A percentile compares a stretch with the other conserved stretches of the same genome.
These are phyloP conservation scores for Apolygus lucorum DNA, from an alignment of 1,140 invertebrate species.

Conservation along the genomic window DNA sequence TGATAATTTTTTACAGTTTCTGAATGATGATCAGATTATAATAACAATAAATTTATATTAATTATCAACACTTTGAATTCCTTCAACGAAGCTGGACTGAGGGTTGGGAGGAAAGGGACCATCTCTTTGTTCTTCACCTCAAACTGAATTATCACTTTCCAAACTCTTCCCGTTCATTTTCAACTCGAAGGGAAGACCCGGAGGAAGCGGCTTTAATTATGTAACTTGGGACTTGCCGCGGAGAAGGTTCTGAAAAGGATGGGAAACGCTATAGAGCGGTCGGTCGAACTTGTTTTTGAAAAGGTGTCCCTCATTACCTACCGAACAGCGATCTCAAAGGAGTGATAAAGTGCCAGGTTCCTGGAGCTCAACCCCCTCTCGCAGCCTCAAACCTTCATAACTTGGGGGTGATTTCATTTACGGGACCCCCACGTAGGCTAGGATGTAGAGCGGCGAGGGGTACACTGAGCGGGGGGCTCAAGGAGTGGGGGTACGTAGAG, in stretches of 20 bases:
- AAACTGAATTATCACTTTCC: conserved; percentile 15
- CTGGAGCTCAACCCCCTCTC: not conserved
- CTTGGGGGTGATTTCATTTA: conserved; percentile 4
- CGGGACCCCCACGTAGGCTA: too few relatives aligned
- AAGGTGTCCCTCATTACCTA: conserved; percentile 12
- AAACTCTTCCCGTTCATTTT: conserved; percentile 15
- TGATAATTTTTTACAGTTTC: too few relatives aligned
- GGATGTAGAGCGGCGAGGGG: too few relatives aligned
- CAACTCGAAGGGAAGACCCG: not conserved
- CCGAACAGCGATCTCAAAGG: conserved; percentile 12
- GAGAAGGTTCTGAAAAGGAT: not conserved
- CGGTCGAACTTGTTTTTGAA: conserved; percentile 10
- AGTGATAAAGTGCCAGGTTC: not conserved
- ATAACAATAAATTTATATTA: too few relatives aligned
- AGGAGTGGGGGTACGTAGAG: too few relatives aligned
- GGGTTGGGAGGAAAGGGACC: not conserved
- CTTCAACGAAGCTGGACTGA: too few relatives aligned
- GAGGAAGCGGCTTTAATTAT: not conserved
- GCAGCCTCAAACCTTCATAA: not conserved
- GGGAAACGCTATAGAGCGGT: not conserved
- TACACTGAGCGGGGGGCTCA: too few relatives aligned
- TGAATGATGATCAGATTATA: too few relatives aligned
- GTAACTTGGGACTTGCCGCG: not conserved
- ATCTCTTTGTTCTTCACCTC: not conserved
- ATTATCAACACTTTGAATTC: too few relatives aligned